Conservation (phyloP, 1,140 invertebrate species). For the Physella acuta region DNA sequence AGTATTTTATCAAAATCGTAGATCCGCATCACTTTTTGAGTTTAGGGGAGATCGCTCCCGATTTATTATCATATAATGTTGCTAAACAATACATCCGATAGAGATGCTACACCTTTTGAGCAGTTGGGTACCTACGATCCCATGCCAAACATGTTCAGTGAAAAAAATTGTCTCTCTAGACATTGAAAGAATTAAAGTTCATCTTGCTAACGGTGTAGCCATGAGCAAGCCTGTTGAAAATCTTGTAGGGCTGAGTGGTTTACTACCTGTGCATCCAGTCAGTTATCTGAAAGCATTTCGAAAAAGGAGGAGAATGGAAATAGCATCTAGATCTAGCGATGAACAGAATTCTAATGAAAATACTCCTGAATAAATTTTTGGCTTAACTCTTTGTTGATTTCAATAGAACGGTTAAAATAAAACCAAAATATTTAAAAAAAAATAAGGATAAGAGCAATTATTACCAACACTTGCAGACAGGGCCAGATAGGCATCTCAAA, state of each 20-base stretch:
- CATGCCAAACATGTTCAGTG: conserved; percentile 80
- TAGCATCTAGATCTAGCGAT: too few relatives aligned
- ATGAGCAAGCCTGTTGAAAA: conserved; percentile 39
- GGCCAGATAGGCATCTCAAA: too few relatives aligned
- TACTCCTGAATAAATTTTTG: too few relatives aligned
- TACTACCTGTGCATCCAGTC: conserved; percentile 47
- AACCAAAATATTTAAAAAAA: too few relatives aligned
- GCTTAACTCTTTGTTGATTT: too few relatives aligned
- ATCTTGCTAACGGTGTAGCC: conserved; percentile 67
- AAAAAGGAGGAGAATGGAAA: conserved; percentile 30
- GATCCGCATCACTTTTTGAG: too few relatives aligned
- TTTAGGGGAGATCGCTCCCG: too few relatives aligned
- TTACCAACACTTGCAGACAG: too few relatives aligned
- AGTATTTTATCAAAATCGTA: too few relatives aligned
- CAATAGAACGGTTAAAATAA: too few relatives aligned
- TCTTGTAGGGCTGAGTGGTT: conserved; percentile 47
- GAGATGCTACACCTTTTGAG: conserved; percentile 70
- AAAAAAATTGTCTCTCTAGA: conserved; percentile 88
- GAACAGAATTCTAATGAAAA: too few relatives aligned
- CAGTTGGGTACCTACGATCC: conserved; percentile 91
- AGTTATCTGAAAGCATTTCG: conserved; percentile 34
- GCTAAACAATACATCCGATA: conserved; percentile 60
- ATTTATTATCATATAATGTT: conserved; percentile 90
- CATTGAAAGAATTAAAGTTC: conserved; percentile 83
- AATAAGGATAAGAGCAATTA: too few relatives aligned